phyloP scores from a whole-genome alignment of 2,888 invertebrate genomes.

The Heliconius erato region DNA sequence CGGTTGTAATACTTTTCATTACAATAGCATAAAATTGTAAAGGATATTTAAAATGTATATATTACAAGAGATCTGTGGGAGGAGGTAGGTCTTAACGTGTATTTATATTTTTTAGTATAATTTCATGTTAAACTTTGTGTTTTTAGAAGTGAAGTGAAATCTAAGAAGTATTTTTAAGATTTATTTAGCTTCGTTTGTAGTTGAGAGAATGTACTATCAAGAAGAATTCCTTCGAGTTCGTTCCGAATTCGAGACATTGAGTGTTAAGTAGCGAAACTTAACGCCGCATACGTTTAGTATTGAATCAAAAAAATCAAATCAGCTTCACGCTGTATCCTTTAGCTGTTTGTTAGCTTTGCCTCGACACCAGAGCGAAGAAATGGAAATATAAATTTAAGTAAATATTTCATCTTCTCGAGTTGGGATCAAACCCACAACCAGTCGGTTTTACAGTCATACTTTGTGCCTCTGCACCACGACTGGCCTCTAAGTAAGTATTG shows the following conservation, averaged over 20 bases:
- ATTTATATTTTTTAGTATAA: not conserved
- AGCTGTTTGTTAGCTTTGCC: no score
- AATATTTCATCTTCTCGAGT: no score
- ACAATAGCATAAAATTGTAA: slow-evolving; percentile 42
- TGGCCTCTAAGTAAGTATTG: no score
- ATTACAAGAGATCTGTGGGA: slow-evolving; percentile 6
- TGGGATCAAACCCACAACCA: no score
- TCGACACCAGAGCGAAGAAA: no score
- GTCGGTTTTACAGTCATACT: no score
- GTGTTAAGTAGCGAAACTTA: no score
- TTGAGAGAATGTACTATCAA: not conserved
- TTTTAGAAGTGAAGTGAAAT: not conserved
- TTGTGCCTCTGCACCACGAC: no score
- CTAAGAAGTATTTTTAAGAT: not conserved
- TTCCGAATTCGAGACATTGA: not conserved
- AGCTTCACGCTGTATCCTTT: no score
- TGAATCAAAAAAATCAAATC: no score
- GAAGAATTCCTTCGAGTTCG: not conserved
- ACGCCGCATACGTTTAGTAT: no score
- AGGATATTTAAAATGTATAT: slow-evolving; percentile 28
- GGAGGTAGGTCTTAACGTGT: slow-evolving; percentile 2
- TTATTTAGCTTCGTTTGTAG: not conserved
- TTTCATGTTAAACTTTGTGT: not conserved
- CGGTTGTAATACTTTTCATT: slow-evolving; percentile 42
- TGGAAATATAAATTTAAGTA: no score